phyloP scores from a whole-genome alignment of 2,113 vertebrate genomes.

The Lanius collurio region DNA sequence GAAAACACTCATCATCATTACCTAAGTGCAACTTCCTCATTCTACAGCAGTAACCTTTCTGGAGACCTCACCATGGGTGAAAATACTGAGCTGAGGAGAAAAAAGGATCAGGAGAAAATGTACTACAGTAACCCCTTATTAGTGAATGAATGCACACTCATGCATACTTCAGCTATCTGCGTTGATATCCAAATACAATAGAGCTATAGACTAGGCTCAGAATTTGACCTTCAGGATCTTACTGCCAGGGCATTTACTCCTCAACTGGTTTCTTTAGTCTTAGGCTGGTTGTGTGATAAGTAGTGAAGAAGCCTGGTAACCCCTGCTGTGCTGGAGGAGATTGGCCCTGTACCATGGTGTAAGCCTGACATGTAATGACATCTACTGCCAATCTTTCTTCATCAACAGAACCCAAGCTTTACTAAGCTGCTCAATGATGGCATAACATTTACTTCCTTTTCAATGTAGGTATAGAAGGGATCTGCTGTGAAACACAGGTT shows the following conservation, averaged over 20 bases:
- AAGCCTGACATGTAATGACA: not conserved
- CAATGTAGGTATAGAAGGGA: not conserved
- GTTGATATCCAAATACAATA: constrained; percentile 36
- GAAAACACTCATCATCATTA: not conserved
- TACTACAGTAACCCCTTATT: not conserved
- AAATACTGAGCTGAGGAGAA: not conserved
- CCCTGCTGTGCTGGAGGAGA: not conserved
- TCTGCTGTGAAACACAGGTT: not conserved
- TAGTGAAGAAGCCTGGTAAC: not conserved
- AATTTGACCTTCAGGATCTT: constrained; percentile 39
- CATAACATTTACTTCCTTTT: not conserved
- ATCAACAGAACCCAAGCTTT: not conserved
- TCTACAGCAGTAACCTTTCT: not conserved
- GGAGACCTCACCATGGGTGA: not conserved
- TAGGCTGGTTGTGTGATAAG: not conserved
- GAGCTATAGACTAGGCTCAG: not conserved
- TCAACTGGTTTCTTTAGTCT: not conserved
- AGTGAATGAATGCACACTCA: constrained; percentile 8
- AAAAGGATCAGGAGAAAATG: not conserved
- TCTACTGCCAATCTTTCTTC: not conserved
- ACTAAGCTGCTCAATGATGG: not conserved
- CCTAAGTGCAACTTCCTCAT: not conserved
- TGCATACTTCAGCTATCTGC: constrained; percentile 38
- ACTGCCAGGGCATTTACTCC: not conserved
- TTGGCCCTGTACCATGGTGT: too few species aligned